Evolutionary conservation across 2,888 invertebrate species (phyloP), one percentile per base, ranked within the genome.

Genomic region (Synergus umbraculus): DNA sequence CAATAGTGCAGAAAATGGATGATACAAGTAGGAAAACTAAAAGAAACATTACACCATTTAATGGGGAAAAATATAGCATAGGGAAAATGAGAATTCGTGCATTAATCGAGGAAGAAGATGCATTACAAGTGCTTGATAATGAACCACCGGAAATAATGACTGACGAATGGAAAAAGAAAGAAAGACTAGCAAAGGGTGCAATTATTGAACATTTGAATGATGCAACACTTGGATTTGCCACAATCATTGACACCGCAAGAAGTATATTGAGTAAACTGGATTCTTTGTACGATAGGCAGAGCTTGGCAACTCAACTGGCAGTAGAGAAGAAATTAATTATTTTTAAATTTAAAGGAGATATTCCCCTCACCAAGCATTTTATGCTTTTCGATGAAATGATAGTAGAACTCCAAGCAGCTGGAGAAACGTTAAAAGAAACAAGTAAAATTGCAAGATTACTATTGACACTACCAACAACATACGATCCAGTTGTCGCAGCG

Each of bases 401-500:
- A 0, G 83, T 0, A 8, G 90, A 91, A 77, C 81, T 92, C 64
- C 22, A 83, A 12, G 85, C 88, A 1, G 88, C 90, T n/a, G 90
- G 91, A 44, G 90, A 88, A 4, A 88, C 86, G 67, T 54, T 91
- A 2, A 87, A 90, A n/a, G 90, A 92, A 83, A 88, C 87, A 4
- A 89, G 90, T 76, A 91, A 90, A 81, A 83, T 91, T 7, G 83
- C 89, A 0, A 89, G 91, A 79, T 84, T 91, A 43, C 81, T 91
- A 12, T 54, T 90, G 1, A 89, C 89, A 18, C 78, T 91, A 43
- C 90, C 91, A 13, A 22, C 85, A 41, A 77, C 81, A 29, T 91
- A 91, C 82, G 88, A 91, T 78, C 88, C 89, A 2, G 85, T 91
- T 7, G 85, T 90, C 13, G 90, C 90, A n/a, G 91, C 91, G 0